Conservation (phyloP, 2,888 invertebrate species). For the Crossocerus cetratus region DNA sequence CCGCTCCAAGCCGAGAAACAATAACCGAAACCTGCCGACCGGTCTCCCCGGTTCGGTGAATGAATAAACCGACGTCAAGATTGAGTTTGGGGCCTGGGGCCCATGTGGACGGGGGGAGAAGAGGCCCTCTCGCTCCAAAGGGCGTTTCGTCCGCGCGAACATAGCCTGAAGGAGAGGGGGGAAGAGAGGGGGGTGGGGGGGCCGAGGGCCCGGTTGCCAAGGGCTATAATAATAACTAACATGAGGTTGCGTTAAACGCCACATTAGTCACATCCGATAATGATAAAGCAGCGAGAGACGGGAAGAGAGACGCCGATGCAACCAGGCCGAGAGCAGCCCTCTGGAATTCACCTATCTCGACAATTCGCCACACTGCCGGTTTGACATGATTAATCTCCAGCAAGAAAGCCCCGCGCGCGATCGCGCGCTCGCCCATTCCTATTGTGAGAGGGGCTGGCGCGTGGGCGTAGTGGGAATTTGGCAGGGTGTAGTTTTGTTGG, state of each 20-base stretch:
- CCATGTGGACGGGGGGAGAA: constrained; percentile 52
- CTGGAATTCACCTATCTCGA: constrained; percentile 26
- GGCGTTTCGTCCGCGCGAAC: constrained; percentile 49
- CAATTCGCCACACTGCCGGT: background rate
- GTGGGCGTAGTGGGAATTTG: background rate
- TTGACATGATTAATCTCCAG: background rate
- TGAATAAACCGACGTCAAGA: constrained; percentile 60
- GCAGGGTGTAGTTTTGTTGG: background rate
- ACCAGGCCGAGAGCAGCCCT: constrained; percentile 48
- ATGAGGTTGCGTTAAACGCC: constrained; percentile 69
- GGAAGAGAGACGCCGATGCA: constrained; percentile 60
- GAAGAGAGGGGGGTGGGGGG: constrained; percentile 28
- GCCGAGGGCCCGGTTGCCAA: constrained; percentile 58
- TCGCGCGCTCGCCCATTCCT: background rate
- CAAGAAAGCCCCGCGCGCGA: constrained; percentile 1
- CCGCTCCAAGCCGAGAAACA: constrained; percentile 52
- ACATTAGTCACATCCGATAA: constrained; percentile 72
- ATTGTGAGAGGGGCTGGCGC: background rate
- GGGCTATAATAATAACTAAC: constrained; percentile 70
- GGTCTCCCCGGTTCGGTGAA: constrained; percentile 47
- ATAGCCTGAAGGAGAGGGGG: constrained; percentile 21
- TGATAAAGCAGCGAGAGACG: constrained; percentile 64
- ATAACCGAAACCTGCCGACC: constrained; percentile 55
- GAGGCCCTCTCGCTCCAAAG: constrained; percentile 41
- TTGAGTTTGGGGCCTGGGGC: constrained; percentile 49